Percentiles rank a stretch among this genome's conserved stretches.
Evolutionary conservation across 2,113 vertebrate genomes (phyloP).

Genomic region (Oostethus manadensis): DNA sequence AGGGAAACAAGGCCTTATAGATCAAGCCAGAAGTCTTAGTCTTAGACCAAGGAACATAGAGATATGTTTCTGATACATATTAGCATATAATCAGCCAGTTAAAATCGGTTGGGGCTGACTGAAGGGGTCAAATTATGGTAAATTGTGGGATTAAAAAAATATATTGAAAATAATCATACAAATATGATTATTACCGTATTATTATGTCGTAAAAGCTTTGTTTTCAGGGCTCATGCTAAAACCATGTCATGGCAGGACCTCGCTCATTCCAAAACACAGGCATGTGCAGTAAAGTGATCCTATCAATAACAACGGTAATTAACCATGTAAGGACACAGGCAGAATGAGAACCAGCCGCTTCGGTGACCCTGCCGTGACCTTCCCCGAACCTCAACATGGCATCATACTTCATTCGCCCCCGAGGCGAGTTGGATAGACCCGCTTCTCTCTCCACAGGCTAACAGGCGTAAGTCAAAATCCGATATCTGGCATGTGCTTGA

Average conservation of each 20-base stretch:
- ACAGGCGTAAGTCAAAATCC: conserved; percentile 38
- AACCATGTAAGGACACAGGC: conserved; percentile 34
- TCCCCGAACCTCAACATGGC: conserved; percentile 44
- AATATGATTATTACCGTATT: too few species aligned
- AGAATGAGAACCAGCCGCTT: conserved; percentile 53
- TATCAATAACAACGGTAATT: conserved; percentile 51
- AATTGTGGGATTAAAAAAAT: too few species aligned
- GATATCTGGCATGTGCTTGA: conserved; percentile 36
- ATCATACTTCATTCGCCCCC: conserved; percentile 35
- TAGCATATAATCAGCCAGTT: too few species aligned
- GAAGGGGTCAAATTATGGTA: too few species aligned
- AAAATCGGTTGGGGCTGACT: too few species aligned
- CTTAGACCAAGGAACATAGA: too few species aligned
- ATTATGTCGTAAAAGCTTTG: not conserved
- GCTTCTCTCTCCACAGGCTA: conserved; percentile 31
- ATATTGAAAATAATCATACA: too few species aligned
- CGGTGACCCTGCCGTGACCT: conserved; percentile 40
- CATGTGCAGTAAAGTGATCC: conserved; percentile 40
- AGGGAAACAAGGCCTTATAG: too few species aligned
- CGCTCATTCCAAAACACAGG: conserved; percentile 22
- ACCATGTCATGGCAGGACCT: conserved; percentile 23
- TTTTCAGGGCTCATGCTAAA: conserved; percentile 13
- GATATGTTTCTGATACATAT: too few species aligned
- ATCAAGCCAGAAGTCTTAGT: too few species aligned
- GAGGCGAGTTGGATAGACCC: conserved; percentile 43